These are phyloP conservation scores for Paramisgurnus dabryanus DNA, from an alignment of 2,113 vertebrate genomes.

Conservation along the genomic window DNA sequence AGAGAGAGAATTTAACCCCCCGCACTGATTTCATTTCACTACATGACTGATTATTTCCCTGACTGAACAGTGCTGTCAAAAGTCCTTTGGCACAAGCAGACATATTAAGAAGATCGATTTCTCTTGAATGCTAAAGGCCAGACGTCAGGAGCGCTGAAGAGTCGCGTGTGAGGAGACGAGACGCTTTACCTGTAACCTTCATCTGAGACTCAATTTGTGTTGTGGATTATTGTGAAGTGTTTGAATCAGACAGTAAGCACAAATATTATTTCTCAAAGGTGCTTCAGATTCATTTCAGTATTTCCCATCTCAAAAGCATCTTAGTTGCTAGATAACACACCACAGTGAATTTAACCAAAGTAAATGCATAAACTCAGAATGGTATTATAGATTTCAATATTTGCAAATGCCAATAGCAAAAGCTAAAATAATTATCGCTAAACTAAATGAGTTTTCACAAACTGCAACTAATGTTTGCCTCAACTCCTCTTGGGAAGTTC, in stretches of 20 bases:
- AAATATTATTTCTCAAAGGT: no score
- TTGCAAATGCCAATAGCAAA: no score
- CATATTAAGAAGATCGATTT: constrained; percentile 59
- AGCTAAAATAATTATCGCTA: no score
- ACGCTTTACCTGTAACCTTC: constrained; percentile 55
- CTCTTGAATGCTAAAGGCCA: constrained; percentile 41
- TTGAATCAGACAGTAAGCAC: not conserved
- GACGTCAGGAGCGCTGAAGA: constrained; percentile 47
- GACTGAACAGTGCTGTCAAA: constrained; percentile 55
- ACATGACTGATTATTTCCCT: constrained; percentile 54
- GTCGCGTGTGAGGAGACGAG: constrained; percentile 30
- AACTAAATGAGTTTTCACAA: no score
- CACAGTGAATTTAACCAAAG: not conserved
- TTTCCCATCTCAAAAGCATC: no score
- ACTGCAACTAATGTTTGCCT: no score
- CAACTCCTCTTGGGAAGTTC: no score
- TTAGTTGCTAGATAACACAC: not conserved
- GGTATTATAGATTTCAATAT: no score
- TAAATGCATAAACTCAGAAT: no score
- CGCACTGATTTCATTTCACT: constrained; percentile 32
- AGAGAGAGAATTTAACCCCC: constrained; percentile 61
- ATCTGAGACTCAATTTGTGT: constrained; percentile 30
- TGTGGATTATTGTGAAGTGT: constrained; percentile 44
- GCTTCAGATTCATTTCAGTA: no score
- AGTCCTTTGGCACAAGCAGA: constrained; percentile 47